phyloP scores from a whole-genome alignment of 2,797 vertebrate species.

The Typhlichthys subterraneus region DNA sequence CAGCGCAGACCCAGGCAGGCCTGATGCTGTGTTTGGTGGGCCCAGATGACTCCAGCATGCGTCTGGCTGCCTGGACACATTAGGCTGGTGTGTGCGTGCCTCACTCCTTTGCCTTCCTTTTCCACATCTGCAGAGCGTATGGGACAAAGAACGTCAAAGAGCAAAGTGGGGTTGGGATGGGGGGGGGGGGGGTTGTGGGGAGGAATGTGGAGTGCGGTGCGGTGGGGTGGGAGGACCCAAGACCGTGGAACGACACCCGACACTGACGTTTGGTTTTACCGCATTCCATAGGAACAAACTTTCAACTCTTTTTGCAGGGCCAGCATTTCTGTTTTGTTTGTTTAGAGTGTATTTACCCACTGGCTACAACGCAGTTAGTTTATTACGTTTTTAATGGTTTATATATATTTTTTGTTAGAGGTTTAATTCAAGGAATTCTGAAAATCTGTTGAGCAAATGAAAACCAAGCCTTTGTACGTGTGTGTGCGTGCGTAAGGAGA shows the following conservation, averaged over 20 bases:
- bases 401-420: too few relatives aligned
- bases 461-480: constrained; percentile 6
- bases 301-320: constrained; percentile 33
- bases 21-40: constrained; percentile 64
- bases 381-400: too few relatives aligned
- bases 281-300: constrained; percentile 63
- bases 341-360: not conserved
- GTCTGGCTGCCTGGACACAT: constrained; percentile 70
- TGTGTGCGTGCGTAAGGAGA: constrained; percentile 15
- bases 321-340: constrained; percentile 39
- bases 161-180: constrained; percentile 20
- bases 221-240: constrained; percentile 16
- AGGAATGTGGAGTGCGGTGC: constrained; percentile 47
- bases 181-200: constrained; percentile 26
- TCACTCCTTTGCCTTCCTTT: constrained; percentile 49
- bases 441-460: constrained; percentile 8
- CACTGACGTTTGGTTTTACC: constrained; percentile 69
- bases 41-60: constrained; percentile 76
- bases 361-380: too few relatives aligned
- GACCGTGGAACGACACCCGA: constrained; percentile 62
- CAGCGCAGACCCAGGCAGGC: constrained; percentile 36
- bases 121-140: constrained; percentile 74
- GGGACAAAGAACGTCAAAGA: constrained; percentile 79
- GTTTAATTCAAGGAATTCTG: not conserved
- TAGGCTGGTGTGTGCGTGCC: constrained; percentile 67